Conservation (phyloP, 1,140 invertebrate species). For the Papilio aristodemus region DNA sequence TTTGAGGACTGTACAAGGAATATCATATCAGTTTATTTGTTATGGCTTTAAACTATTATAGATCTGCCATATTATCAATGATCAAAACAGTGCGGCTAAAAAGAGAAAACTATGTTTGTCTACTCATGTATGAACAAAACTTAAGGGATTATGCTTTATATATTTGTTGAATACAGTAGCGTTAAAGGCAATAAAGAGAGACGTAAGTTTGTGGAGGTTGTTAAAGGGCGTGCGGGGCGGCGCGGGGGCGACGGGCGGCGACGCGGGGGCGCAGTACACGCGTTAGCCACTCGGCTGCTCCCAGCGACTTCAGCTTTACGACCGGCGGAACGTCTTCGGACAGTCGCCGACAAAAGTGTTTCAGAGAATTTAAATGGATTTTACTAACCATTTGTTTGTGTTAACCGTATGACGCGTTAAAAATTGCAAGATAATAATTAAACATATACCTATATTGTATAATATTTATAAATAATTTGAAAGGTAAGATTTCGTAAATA, state of each 20-base stretch:
- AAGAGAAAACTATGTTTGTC: too few species aligned
- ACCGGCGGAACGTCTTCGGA: slow-evolving; percentile 45
- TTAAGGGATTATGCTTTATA: neutral
- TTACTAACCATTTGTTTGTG: too few species aligned
- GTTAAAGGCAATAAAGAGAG: slow-evolving; percentile 18
- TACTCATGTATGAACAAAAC: neutral
- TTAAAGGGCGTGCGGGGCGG: neutral
- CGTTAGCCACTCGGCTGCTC: slow-evolving; percentile 37
- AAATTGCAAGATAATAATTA: too few species aligned
- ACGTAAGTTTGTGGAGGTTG: neutral
- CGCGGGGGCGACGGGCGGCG: neutral
- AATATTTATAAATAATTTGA: too few species aligned
- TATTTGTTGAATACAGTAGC: slow-evolving; percentile 9
- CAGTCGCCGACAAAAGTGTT: slow-evolving; percentile 39
- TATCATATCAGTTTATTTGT: too few species aligned
- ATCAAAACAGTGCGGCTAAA: too few species aligned
- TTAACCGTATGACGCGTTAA: too few species aligned
- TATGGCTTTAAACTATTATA: too few species aligned
- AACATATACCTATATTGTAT: too few species aligned
- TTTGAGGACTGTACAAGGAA: too few species aligned
- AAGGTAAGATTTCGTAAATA: too few species aligned
- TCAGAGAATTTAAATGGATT: slow-evolving; percentile 21
- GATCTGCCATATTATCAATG: too few species aligned
- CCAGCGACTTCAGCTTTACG: slow-evolving; percentile 49
- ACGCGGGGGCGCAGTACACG: slow-evolving; percentile 12